Percentiles rank a stretch among this genome's conserved stretches.
Conservation (phyloP, 2,888 invertebrate species). For the Druceiella hillmani region DNA sequence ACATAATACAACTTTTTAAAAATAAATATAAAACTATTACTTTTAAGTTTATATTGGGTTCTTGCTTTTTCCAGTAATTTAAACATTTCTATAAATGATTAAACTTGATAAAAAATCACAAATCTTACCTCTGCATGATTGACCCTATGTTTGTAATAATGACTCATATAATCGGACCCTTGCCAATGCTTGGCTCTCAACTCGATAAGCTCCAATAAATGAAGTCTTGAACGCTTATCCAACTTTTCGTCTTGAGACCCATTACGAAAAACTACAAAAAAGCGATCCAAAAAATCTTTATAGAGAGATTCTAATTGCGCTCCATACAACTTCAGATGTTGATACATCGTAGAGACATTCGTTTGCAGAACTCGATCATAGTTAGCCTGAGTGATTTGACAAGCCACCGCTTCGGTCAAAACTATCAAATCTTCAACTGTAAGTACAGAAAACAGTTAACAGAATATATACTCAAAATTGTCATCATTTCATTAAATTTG, state of each 20-base stretch:
- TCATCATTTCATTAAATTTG: slow-evolving; percentile 9
- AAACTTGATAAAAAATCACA: not conserved
- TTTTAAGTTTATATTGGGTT: too few species aligned
- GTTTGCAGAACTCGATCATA: slow-evolving; percentile 65
- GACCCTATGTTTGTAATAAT: slow-evolving; percentile 72
- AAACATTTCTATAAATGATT: not conserved
- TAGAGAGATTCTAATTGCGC: slow-evolving; percentile 76
- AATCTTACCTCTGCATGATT: slow-evolving; percentile 51
- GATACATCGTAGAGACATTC: slow-evolving; percentile 71
- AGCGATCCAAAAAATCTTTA: slow-evolving; percentile 79
- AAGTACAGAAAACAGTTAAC: slow-evolving; percentile 29
- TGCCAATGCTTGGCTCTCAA: slow-evolving; percentile 90
- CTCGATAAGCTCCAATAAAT: slow-evolving; percentile 89
- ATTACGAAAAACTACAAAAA: slow-evolving; percentile 81
- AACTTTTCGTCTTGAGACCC: slow-evolving; percentile 83
- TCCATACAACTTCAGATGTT: slow-evolving; percentile 75
- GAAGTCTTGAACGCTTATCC: slow-evolving; percentile 79
- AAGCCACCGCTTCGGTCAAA: slow-evolving; percentile 75
- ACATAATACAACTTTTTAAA: too few species aligned
- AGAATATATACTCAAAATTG: not conserved
- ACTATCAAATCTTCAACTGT: slow-evolving; percentile 77
- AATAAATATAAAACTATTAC: too few species aligned
- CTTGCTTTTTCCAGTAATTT: not conserved
- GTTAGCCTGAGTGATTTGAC: slow-evolving; percentile 69
- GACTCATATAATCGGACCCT: slow-evolving; percentile 75